A percentile compares a stretch with the other conserved stretches of the same genome.
Conservation (phyloP, 2,113 vertebrate genomes). For the Dipodomys ordii region DNA sequence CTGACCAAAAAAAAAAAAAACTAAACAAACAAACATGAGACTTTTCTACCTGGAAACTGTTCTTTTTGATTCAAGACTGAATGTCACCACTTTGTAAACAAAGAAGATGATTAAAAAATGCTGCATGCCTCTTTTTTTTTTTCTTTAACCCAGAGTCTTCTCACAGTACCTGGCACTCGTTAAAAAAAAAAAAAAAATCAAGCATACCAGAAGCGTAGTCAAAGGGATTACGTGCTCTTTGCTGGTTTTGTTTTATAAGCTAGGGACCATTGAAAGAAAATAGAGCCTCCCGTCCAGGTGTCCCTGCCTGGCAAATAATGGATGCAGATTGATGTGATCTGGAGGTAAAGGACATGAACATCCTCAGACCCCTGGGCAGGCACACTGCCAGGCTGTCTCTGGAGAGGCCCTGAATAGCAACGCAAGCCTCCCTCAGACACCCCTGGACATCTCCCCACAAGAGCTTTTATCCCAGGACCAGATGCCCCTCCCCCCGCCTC, state of each 20-base stretch:
- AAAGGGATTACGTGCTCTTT: slow-evolving; percentile 76
- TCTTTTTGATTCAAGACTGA: slow-evolving; percentile 66
- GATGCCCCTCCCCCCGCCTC: slow-evolving; percentile 65
- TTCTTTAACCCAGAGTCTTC: slow-evolving; percentile 59
- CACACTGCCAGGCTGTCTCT: slow-evolving; percentile 59
- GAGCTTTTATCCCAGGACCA: slow-evolving; percentile 71
- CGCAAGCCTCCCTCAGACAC: slow-evolving; percentile 39
- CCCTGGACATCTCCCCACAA: slow-evolving; percentile 58
- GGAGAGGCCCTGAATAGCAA: slow-evolving; percentile 54
- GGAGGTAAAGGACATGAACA: slow-evolving; percentile 78
- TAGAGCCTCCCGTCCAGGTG: slow-evolving; percentile 84
- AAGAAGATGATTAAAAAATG: slow-evolving; percentile 78
- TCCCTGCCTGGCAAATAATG: slow-evolving; percentile 82
- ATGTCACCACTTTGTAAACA: slow-evolving; percentile 76
- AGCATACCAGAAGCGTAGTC: slow-evolving; percentile 77
- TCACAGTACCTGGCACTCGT: slow-evolving; percentile 67
- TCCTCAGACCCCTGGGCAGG: slow-evolving; percentile 72
- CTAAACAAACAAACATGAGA: not conserved
- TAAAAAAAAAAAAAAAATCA: slow-evolving; percentile 59
- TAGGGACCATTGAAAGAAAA: slow-evolving; percentile 81
- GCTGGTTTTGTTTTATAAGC: slow-evolving; percentile 83
- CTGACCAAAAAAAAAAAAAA: slow-evolving; percentile 16
- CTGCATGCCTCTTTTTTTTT: slow-evolving; percentile 33
- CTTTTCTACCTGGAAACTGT: slow-evolving; percentile 31
- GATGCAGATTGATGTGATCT: slow-evolving; percentile 80